Conservation (phyloP, 2,888 invertebrate genomes). For the Idaea aversata region DNA sequence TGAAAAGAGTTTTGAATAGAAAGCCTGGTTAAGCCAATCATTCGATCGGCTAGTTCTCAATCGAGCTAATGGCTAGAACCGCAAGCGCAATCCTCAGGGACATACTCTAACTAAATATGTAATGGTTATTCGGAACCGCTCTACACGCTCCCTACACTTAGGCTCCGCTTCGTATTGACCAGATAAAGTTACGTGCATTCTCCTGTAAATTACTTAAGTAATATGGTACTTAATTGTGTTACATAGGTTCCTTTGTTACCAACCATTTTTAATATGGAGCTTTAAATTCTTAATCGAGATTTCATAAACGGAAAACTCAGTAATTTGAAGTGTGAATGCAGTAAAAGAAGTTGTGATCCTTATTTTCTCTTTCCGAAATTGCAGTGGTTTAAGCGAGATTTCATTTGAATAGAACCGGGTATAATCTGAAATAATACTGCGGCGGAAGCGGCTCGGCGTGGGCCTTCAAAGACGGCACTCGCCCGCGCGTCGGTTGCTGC, state of each 20-base stretch:
- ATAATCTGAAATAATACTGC: slow-evolving; percentile 79
- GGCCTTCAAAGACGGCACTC: slow-evolving; percentile 78
- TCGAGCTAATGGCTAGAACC: slow-evolving; percentile 74
- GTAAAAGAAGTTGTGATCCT: slow-evolving; percentile 73
- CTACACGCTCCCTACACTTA: slow-evolving; percentile 58
- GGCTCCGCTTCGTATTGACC: slow-evolving; percentile 53
- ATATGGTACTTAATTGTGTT: background rate
- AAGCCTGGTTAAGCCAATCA: slow-evolving; percentile 32
- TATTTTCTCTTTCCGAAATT: slow-evolving; percentile 77
- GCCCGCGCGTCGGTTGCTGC: slow-evolving; percentile 70
- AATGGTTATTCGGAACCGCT: slow-evolving; percentile 64
- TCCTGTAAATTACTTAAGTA: slow-evolving; percentile 9
- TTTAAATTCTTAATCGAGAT: slow-evolving; percentile 4
- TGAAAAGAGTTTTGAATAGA: slow-evolving; percentile 34
- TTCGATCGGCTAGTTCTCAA: slow-evolving; percentile 57
- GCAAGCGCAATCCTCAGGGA: slow-evolving; percentile 67
- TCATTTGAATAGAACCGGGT: slow-evolving; percentile 78
- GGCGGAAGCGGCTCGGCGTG: slow-evolving; percentile 61
- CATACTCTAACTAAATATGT: slow-evolving; percentile 72
- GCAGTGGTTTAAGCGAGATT: slow-evolving; percentile 79
- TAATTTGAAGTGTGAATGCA: slow-evolving; percentile 68
- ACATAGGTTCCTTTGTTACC: background rate
- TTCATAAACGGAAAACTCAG: slow-evolving; percentile 46
- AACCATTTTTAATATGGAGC: background rate
- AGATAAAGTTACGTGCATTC: slow-evolving; percentile 44